Evolutionary conservation across 2,888 invertebrate genomes (phyloP).

Genomic region (Agrilus mali): DNA sequence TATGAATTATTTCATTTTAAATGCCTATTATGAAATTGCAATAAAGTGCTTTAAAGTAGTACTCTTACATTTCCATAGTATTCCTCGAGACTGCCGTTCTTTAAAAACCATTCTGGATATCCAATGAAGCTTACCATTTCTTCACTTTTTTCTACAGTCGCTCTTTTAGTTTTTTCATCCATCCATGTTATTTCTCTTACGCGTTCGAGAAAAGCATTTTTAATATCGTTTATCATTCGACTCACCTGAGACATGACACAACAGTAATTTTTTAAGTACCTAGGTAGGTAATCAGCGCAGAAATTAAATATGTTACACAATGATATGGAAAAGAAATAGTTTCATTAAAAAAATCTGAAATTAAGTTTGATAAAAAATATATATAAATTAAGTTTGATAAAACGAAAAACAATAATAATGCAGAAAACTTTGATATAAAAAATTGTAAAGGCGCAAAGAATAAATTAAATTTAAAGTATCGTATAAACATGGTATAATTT

Average conservation of each 20-base stretch:
- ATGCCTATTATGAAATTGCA: neutral
- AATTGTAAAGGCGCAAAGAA: too few species aligned
- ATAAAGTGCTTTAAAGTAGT: too few species aligned
- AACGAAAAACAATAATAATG: slow-evolving; percentile 7
- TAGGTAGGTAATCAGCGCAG: too few species aligned
- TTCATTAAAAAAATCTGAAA: too few species aligned
- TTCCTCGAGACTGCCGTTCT: slow-evolving; percentile 49
- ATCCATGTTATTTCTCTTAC: slow-evolving; percentile 60
- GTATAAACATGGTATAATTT: too few species aligned
- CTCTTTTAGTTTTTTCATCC: slow-evolving; percentile 59
- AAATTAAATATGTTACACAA: too few species aligned
- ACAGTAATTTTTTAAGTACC: too few species aligned
- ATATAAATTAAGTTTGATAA: neutral
- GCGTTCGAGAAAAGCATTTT: slow-evolving; percentile 52
- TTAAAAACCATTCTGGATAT: slow-evolving; percentile 64
- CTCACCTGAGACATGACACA: slow-evolving; percentile 38
- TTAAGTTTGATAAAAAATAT: slow-evolving; percentile 1
- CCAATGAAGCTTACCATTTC: slow-evolving; percentile 66
- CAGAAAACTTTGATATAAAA: too few species aligned
- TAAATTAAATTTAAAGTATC: too few species aligned
- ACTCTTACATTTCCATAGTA: slow-evolving; percentile 50
- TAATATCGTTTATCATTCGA: slow-evolving; percentile 63
- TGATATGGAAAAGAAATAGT: too few species aligned
- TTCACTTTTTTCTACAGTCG: slow-evolving; percentile 59
- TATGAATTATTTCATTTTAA: neutral